These are phyloP conservation scores for Agonopterix alstromeriana DNA, from an alignment of 2,888 invertebrate species.

Conservation along the genomic window DNA sequence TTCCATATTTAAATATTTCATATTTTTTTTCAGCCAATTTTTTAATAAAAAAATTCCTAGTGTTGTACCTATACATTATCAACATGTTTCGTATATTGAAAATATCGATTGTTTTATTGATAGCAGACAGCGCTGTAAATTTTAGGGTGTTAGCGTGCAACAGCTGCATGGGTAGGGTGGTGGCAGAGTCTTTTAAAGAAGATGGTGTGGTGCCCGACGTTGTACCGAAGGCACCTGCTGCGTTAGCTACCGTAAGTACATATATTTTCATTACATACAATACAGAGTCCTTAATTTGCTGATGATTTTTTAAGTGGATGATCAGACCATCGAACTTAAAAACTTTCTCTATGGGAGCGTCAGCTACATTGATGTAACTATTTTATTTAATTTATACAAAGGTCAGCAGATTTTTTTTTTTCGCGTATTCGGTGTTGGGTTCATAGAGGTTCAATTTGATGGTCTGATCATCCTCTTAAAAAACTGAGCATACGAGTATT, in stretches of 20 bases:
- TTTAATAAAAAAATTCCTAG: neutral
- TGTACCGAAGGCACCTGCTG: neutral
- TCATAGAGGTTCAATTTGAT: no score
- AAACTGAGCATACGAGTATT: no score
- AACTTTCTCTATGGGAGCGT: no score
- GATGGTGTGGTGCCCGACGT: constrained; percentile 47
- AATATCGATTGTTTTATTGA: constrained; percentile 59
- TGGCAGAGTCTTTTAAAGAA: constrained; percentile 70
- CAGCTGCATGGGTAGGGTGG: constrained; percentile 43
- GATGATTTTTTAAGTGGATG: no score
- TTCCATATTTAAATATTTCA: no score
- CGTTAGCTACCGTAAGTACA: neutral
- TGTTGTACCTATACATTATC: neutral
- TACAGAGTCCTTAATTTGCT: no score
- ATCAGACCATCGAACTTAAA: no score
- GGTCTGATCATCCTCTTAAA: no score
- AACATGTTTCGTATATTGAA: constrained; percentile 42
- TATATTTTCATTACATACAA: neutral
- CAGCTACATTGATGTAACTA: no score
- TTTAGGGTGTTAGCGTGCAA: constrained; percentile 67
- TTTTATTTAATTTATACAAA: no score
- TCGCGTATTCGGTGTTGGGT: no score
- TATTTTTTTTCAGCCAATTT: neutral
- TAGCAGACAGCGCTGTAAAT: constrained; percentile 65
- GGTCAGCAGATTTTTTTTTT: no score